Evolutionary conservation across 2,113 vertebrate genomes (phyloP).

Genomic region (Crocuta crocuta): DNA sequence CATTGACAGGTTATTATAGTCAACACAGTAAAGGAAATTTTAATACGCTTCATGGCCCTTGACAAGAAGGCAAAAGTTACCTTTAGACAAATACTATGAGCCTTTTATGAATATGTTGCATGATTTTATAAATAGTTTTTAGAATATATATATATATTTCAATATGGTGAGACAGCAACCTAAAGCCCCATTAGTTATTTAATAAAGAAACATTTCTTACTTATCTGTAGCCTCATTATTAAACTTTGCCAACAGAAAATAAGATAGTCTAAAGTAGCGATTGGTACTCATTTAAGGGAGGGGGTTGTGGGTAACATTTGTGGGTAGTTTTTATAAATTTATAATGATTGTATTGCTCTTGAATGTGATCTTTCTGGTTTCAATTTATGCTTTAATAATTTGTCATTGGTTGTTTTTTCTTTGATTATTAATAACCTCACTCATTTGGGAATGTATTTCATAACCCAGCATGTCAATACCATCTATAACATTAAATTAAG

Average conservation of each 20-base stretch:
- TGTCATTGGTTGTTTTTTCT: background rate
- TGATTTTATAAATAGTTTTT: background rate
- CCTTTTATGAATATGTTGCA: background rate
- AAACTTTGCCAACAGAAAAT: background rate
- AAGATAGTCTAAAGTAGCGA: background rate
- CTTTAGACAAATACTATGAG: background rate
- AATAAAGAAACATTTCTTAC: background rate
- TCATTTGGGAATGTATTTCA: constrained; percentile 44
- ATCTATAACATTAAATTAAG: constrained; percentile 40
- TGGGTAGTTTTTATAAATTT: background rate
- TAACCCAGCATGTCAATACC: background rate
- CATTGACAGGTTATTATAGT: background rate
- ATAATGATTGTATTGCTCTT: background rate
- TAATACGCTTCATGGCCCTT: background rate
- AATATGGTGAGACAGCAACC: background rate
- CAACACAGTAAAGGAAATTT: background rate
- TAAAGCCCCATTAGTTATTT: background rate
- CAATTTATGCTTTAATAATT: constrained; percentile 16
- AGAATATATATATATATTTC: background rate
- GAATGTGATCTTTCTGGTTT: background rate
- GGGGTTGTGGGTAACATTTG: background rate
- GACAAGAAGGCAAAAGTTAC: background rate
- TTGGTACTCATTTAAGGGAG: background rate
- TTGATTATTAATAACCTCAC: constrained; percentile 17
- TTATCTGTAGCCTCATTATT: background rate